Base-by-base conservation (phyloP, 2,113 vertebrate species). In the Prinia subflava region DNA sequence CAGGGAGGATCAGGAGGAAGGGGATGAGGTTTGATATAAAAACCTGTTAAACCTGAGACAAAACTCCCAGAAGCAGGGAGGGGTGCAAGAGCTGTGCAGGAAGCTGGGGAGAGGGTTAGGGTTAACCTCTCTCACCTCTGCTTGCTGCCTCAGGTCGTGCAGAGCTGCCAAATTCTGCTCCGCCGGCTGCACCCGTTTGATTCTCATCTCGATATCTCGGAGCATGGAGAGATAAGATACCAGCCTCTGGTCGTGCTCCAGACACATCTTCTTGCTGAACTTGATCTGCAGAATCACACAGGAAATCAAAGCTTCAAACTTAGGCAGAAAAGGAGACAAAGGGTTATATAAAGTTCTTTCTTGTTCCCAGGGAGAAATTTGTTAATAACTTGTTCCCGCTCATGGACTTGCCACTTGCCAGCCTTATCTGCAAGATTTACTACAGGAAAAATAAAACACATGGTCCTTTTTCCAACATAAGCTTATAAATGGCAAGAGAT, bases 201-300 rank as follows among this genome's bases (percentile, higher is more conserved):
- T 98, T 44, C 97, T 97, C 95, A 99, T 98, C 96, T 99, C 99
- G 5, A 98, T 97, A n/a, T 99, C 98, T 76, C 99, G 97, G 46
- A 99, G 98, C 95, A 98, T 98, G 89, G 99, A 99, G 20, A 99
- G 97, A 80, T 99, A 98, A 3, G 98, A 98, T 1, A 99, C 88
- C 37, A 99, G 96, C 73, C 97, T 98, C 95, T 99, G 99, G 64
- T 99, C 99, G 2, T 98, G 98, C 87, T 99, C 98, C 93, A 99
- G 97, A 69, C 98, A 99, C 94, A 98, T 97, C 87, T 98, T 98
- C 71, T 99, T 99, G 90, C 96, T 97, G 77, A 98, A 95, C 10
- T 98, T 97, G 33, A 98, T 98, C 99, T 99, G 73, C 67, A 42
- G 82, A 94, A 42, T 7, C 85, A 49, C 73, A 49, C 9, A 50